These are phyloP conservation scores for Tuta absoluta DNA, from an alignment of 2,888 invertebrate genomes.

Conservation along the genomic window DNA sequence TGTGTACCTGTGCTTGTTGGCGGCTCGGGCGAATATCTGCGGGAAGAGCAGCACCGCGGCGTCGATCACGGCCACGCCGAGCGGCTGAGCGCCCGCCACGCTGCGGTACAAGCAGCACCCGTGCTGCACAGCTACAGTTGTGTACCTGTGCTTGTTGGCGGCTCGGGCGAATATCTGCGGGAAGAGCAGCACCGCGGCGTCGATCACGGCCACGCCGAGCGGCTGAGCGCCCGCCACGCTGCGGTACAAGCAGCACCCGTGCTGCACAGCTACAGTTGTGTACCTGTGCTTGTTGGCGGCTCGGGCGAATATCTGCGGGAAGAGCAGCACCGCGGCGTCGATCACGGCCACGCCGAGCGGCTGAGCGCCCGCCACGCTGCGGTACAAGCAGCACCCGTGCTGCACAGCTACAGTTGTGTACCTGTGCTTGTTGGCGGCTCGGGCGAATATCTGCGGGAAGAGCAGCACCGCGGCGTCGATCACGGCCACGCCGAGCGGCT, in stretches of 20 bases:
- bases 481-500: constrained; percentile 97
- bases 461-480: constrained; percentile 96
- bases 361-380: constrained; percentile 79
- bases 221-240: constrained; percentile 84
- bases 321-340: constrained; percentile 95
- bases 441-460: constrained; percentile 96
- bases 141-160: constrained; percentile 93
- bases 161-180: constrained; percentile 97
- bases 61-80: constrained; percentile 98
- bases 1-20: constrained; percentile 91
- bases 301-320: constrained; percentile 95
- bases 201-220: constrained; percentile 97
- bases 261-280: constrained; percentile 87
- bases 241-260: constrained; percentile 96
- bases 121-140: constrained; percentile 85
- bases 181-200: constrained; percentile 95
- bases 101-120: constrained; percentile 95
- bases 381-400: constrained; percentile 94
- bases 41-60: constrained; percentile 96
- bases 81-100: constrained; percentile 83
- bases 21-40: constrained; percentile 95
- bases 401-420: background rate
- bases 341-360: constrained; percentile 98
- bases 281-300: constrained; percentile 92
- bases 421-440: constrained; percentile 92